Base-by-base conservation (phyloP, 2,797 vertebrate genomes). In the Esox lucius region DNA sequence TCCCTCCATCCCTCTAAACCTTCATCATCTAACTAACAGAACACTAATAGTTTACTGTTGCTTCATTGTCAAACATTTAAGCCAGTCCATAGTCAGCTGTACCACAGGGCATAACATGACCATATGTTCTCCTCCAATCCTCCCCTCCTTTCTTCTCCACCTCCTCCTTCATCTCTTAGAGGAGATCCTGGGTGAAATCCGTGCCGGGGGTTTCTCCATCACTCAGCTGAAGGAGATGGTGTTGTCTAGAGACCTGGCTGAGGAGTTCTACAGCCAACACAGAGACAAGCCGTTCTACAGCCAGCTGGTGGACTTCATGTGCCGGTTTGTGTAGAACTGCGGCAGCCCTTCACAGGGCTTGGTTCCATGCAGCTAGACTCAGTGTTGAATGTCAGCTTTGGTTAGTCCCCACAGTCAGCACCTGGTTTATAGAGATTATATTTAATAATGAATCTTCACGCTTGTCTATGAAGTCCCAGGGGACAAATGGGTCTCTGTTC, bases 201-300 rank as follows among this genome's bases (percentile, higher is more conserved):
- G 76, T 66, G 72, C 86, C 0, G 81, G 81, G 70, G 93, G 95
- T 33, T 98, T 98, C 91, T 87, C 80, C 5, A 86, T 99, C n/a
- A 87, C 84, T 17, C 88, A 84, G 66, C 31, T 93, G 83, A 96
- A 94, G 83, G 95, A 96, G 88, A 79, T 77, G 1, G 2, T 90
- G 66, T 88, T 98, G 75, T 92, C 87, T 49, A 86, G 13, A 68
- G 94, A 96, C 71, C 83, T 92, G 81, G 94, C 94, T 6, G 82
- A 85, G 74, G 92, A 95, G 83, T 92, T 99, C 89, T 98, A 98
- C 90, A 91, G 87, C 77, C 91, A 93, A 73, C 94, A 97, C 28
- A 71, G 82, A 84, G 92, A 91, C 65, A 94, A 94, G 87, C 85
- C 92, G 1, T 97, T 96, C 90, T 99, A 93, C 88, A 86, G 85